Percentiles rank a stretch among this genome's conserved stretches.
phyloP scores from a whole-genome alignment of 2,113 vertebrate species.

The Campylomormyrus tamandua region DNA sequence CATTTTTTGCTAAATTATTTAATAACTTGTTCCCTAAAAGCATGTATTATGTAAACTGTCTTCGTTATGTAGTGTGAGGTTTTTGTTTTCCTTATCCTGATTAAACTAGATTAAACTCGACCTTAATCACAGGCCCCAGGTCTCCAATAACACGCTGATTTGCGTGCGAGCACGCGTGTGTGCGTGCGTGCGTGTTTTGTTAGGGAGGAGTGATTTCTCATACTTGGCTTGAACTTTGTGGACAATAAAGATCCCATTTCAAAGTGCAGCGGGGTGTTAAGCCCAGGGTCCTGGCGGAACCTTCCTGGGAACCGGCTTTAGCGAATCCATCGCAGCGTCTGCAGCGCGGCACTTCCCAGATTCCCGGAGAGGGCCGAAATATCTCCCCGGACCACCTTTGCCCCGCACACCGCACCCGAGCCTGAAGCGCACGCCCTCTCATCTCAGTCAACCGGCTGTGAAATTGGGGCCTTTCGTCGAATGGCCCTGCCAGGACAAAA shows the following conservation, averaged over 20 bases:
- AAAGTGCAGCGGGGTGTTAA: conserved; percentile 75
- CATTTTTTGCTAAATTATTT: background rate
- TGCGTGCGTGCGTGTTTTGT: conserved; percentile 56
- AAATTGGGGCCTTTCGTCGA: conserved; percentile 1
- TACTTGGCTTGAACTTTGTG: conserved; percentile 69
- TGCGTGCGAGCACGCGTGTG: conserved; percentile 23
- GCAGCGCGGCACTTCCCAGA: conserved; percentile 10
- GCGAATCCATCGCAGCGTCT: conserved; percentile 26
- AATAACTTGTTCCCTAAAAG: background rate
- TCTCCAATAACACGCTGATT: conserved; percentile 25
- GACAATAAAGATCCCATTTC: conserved; percentile 78
- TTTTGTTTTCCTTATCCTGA: conserved; percentile 39
- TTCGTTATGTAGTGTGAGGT: conserved; percentile 44
- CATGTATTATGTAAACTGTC: background rate
- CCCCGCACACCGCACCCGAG: background rate
- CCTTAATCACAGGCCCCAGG: conserved; percentile 33
- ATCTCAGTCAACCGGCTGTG: background rate
- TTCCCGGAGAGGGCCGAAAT: background rate
- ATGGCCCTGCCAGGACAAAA: background rate
- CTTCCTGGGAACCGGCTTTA: conserved; percentile 38
- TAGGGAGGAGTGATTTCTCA: conserved; percentile 69
- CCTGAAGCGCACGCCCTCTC: background rate
- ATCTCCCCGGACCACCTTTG: background rate
- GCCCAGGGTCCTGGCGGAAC: conserved; percentile 64
- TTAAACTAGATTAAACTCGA: conserved; percentile 46